Conservation (phyloP, 30 jellyfish, hydroid and myxozoan species). For the Rhopilema esculentum region DNA sequence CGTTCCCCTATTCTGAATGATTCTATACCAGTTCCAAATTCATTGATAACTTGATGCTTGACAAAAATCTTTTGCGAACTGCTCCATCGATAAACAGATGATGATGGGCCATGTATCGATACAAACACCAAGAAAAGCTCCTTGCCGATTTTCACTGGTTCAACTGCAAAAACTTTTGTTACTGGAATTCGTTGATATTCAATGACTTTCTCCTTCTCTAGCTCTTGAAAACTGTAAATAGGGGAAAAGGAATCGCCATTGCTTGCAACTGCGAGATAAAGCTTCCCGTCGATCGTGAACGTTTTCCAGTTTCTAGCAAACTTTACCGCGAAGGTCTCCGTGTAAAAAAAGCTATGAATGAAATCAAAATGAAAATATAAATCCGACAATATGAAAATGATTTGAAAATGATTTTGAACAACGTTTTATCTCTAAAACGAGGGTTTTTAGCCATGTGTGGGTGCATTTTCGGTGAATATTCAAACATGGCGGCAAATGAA, state of each 20-base stretch:
- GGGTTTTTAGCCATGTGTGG: too few relatives aligned
- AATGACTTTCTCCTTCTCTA: too few relatives aligned
- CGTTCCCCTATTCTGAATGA: constrained; percentile 73
- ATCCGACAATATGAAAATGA: not conserved
- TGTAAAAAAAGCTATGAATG: constrained; percentile 55
- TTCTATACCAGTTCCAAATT: constrained; percentile 86
- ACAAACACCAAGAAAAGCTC: constrained; percentile 43
- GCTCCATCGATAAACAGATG: constrained; percentile 74
- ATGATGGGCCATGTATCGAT: constrained; percentile 63
- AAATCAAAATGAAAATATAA: not conserved
- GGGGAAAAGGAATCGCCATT: constrained; percentile 63
- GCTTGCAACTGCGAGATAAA: constrained; percentile 89
- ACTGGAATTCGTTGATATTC: constrained; percentile 82
- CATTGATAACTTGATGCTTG: constrained; percentile 72
- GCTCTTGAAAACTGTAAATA: too few relatives aligned
- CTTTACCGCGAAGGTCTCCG: constrained; percentile 46
- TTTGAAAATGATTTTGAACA: not conserved
- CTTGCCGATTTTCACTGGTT: constrained; percentile 56
- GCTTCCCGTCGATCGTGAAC: constrained; percentile 69
- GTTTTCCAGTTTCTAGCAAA: constrained; percentile 91
- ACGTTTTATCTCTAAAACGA: too few relatives aligned
- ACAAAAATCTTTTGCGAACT: constrained; percentile 39
- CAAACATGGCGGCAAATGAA: too few relatives aligned
- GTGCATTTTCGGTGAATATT: too few relatives aligned
- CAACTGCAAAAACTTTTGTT: constrained; percentile 79